Percentiles rank a stretch among this genome's conserved stretches.
These are phyloP conservation scores for Drosophila miranda DNA, from an alignment of 1,140 invertebrate genomes.

Conservation along the genomic window DNA sequence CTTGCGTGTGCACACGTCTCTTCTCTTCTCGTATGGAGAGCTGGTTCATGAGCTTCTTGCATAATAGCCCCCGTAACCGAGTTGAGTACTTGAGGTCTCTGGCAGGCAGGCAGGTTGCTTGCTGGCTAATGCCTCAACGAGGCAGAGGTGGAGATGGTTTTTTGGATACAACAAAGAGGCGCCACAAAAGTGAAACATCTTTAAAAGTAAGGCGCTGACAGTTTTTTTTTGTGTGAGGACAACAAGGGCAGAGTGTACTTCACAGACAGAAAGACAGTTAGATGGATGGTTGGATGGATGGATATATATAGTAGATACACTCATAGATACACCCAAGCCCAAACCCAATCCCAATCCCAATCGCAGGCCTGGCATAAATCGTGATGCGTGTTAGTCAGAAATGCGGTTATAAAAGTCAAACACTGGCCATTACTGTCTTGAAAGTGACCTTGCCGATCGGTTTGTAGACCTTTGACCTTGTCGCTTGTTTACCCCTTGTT, in stretches of 20 bases:
- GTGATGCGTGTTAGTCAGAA: constrained; percentile 63
- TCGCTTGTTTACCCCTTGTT: constrained; percentile 51
- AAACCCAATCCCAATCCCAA: neutral
- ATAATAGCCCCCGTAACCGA: constrained; percentile 58
- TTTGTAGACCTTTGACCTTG: constrained; percentile 81
- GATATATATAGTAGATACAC: neutral
- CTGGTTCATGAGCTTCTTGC: constrained; percentile 72
- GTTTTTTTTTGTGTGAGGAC: constrained; percentile 57
- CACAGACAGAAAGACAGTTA: constrained; percentile 25
- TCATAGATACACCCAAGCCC: constrained; percentile 26
- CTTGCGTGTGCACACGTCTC: constrained; percentile 42
- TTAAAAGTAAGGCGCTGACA: constrained; percentile 63
- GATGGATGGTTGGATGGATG: constrained; percentile 10
- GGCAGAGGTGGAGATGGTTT: constrained; percentile 38
- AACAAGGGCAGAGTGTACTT: constrained; percentile 53
- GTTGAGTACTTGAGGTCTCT: constrained; percentile 67
- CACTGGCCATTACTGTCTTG: constrained; percentile 72
- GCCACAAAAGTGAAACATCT: constrained; percentile 73
- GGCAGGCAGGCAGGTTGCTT: constrained; percentile 59
- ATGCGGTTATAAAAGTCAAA: constrained; percentile 73
- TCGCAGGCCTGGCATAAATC: constrained; percentile 51
- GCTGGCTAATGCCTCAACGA: constrained; percentile 57
- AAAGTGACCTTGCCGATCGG: constrained; percentile 68
- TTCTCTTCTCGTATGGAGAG: constrained; percentile 50
- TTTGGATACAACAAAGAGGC: constrained; percentile 63